phyloP scores from a whole-genome alignment of 1,140 invertebrate species.

The Drosophila kohkoa region DNA sequence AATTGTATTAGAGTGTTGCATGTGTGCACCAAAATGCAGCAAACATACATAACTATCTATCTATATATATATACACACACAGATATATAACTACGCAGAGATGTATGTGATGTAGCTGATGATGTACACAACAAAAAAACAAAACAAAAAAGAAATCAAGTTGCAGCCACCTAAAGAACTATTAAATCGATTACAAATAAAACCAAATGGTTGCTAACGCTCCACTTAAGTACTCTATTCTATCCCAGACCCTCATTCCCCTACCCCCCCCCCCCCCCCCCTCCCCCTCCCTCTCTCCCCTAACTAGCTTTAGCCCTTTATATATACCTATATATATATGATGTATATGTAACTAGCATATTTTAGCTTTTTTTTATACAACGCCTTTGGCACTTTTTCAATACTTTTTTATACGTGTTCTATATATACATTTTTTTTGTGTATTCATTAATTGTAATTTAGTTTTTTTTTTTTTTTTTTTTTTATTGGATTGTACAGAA shows the following conservation, averaged over 20 bases:
- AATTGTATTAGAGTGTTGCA: background rate
- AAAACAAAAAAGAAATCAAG: too few species aligned
- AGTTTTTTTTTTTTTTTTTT: background rate
- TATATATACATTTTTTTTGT: conserved; percentile 3
- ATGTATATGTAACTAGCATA: background rate
- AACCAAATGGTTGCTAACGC: conserved; percentile 15
- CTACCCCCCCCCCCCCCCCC: background rate
- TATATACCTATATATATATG: too few species aligned
- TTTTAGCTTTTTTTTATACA: conserved; percentile 4
- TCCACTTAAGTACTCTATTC: conserved; percentile 18
- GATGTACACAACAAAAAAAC: too few species aligned
- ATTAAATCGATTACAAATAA: conserved; percentile 8
- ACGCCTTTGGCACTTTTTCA: conserved; percentile 28
- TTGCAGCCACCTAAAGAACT: conserved; percentile 27
- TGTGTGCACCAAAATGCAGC: background rate
- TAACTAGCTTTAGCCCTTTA: background rate
- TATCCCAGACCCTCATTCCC: background rate
- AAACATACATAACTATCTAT: conserved; percentile 4
- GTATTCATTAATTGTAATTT: conserved; percentile 22
- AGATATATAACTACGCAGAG: background rate
- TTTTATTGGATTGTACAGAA: conserved; percentile 21
- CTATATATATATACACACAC: conserved; percentile 9
- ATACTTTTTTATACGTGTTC: conserved; percentile 7
- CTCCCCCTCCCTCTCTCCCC: background rate
- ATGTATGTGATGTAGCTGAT: conserved; percentile 13